These are phyloP conservation scores for Coranthus polyacanthus DNA, from an alignment of 2,797 vertebrate genomes.

Conservation along the genomic window DNA sequence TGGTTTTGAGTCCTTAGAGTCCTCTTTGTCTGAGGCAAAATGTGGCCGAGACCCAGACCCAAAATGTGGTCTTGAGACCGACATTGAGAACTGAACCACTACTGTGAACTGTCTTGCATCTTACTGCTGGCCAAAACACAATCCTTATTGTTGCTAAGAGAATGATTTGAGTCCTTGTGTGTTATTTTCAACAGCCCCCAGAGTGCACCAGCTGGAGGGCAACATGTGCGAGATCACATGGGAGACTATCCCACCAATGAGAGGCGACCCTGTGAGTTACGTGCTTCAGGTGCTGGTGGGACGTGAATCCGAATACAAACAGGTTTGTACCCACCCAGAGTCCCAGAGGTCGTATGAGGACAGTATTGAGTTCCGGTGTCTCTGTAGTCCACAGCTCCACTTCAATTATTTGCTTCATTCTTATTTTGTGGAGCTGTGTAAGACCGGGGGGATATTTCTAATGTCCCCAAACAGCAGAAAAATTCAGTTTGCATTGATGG, in stretches of 20 bases:
- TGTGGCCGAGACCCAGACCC: no score
- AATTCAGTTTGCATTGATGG: constrained; percentile 21
- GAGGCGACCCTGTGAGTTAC: constrained; percentile 94
- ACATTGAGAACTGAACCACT: no score
- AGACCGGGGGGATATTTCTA: constrained; percentile 9
- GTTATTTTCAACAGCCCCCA: constrained; percentile 86
- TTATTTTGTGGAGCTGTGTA: constrained; percentile 11
- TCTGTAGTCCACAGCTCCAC: not conserved
- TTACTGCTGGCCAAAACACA: not conserved
- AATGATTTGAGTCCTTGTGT: no score
- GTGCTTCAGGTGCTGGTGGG: constrained; percentile 95
- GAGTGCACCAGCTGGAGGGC: constrained; percentile 93
- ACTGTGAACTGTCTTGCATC: no score
- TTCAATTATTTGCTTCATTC: constrained; percentile 1
- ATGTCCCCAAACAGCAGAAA: not conserved
- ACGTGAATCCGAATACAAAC: constrained; percentile 96
- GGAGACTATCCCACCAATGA: constrained; percentile 95
- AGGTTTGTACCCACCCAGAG: constrained; percentile 80
- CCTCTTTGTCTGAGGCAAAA: no score
- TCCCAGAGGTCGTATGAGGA: constrained; percentile 19
- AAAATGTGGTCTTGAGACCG: no score
- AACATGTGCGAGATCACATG: constrained; percentile 96
- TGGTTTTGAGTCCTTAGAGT: no score
- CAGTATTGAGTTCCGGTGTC: not conserved
- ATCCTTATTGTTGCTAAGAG: no score